Evolutionary conservation across 1,140 invertebrate species (phyloP), one percentile per base, ranked within the genome.

Genomic region (Acyrthosiphon pisum): DNA sequence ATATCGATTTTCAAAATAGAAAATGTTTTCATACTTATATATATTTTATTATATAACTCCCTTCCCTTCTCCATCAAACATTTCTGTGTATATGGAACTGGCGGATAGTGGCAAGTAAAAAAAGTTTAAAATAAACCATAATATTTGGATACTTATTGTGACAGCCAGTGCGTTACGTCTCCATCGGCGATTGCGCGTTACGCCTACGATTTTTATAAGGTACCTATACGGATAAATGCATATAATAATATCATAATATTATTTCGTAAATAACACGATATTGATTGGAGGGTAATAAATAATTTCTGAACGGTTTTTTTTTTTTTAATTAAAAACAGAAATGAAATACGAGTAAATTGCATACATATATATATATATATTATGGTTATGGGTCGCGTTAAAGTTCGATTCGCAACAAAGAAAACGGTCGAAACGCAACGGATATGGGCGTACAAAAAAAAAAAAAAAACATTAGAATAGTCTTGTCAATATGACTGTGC

Each of bases 401-500:
- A 50, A 88, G 23, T 35, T 88, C 18, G 86, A 53, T 89, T 50
- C 18, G 48, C 48, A 37, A 89, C 87, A 89, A 89, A 89, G 87
- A 53, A 88, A 44, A 22, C 22, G 41, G n/a, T 37, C 22, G 8
- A 26, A 84, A 84, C 83, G 41, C 9, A 26, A 26, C 41, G 83
- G 56, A 90, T 46, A 92, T 83, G 91, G 91, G 91, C 91, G 91
- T 92, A 37, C 46, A 37, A 18, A 20, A 90, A 46, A 81, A 26
- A 56, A 90, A 90, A 87, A 87, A 26, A 53, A 88, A 89, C 48
- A 81, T 83, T 35, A 46, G 8, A 23, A 35, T 18, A n/a, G 60
- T 76, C 90, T 83, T 83, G 90, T 83, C 90, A 91, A 91, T 91
- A 76, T 68, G n/a, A 76, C n/a, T 18, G 76, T 41, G 76, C 91